Evolutionary conservation across 2,888 invertebrate species (phyloP).

Genomic region (Coecobrya sp.): DNA sequence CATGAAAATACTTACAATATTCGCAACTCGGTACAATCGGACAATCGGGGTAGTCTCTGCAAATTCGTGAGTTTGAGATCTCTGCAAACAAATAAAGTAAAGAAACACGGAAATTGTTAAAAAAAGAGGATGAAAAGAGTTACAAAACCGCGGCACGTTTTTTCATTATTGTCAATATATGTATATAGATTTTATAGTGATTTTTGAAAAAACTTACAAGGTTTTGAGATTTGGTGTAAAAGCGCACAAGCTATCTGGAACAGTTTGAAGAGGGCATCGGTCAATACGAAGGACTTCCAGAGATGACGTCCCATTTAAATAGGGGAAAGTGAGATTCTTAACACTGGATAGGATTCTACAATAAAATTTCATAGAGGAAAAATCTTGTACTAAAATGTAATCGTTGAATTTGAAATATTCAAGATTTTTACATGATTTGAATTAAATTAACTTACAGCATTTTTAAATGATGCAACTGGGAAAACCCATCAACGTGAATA

Average conservation of each 20-base stretch:
- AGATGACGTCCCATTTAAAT: conserved; percentile 93
- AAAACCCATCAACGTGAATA: conserved; percentile 92
- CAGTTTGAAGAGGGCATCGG: conserved; percentile 92
- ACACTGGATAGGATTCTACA: conserved; percentile 95
- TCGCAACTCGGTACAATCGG: conserved; percentile 93
- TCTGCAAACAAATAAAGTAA: conserved; percentile 89
- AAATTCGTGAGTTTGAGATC: conserved; percentile 95
- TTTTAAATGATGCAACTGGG: conserved; percentile 92
- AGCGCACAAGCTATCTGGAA: conserved; percentile 93
- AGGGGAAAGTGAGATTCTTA: conserved; percentile 94
- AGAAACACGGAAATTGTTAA: too few relatives aligned
- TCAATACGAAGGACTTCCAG: conserved; percentile 94
- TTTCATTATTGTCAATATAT: too few relatives aligned
- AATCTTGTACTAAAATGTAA: conserved; percentile 12
- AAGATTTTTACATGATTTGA: too few relatives aligned
- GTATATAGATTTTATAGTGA: too few relatives aligned
- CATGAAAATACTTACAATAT: conserved; percentile 92
- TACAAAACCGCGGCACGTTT: too few relatives aligned
- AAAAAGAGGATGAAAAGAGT: too few relatives aligned
- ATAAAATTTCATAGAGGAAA: conserved; percentile 76
- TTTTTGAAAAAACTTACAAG: conserved; percentile 91
- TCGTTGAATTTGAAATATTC: conserved; percentile 8
- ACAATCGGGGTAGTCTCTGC: conserved; percentile 92
- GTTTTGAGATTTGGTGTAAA: conserved; percentile 94
- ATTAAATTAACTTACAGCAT: conserved; percentile 91